These are phyloP conservation scores for Phalacrocorax pelagicus DNA, from an alignment of 2,113 vertebrate genomes.

Conservation along the genomic window DNA sequence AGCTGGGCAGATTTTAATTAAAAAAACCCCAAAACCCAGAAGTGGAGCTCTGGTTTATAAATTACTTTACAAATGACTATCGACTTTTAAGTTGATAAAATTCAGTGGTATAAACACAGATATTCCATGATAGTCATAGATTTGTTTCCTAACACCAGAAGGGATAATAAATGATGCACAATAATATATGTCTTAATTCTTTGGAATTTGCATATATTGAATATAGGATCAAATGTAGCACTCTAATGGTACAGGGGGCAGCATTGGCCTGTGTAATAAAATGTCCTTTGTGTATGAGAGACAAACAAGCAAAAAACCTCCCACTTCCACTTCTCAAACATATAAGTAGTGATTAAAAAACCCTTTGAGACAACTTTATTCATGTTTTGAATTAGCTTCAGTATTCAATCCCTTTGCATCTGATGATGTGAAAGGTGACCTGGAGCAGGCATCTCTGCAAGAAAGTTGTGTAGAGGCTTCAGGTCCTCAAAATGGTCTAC, in stretches of 20 bases:
- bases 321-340: background rate
- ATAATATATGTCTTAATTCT: background rate
- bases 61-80: background rate
- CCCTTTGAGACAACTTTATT: background rate
- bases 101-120: background rate
- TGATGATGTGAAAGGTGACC: background rate
- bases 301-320: background rate
- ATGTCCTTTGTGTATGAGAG: background rate
- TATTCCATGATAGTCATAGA: background rate
- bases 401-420: background rate
- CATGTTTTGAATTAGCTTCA: background rate
- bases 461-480: background rate
- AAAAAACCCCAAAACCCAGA: background rate
- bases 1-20: background rate
- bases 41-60: background rate
- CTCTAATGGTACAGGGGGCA: constrained; percentile 3
- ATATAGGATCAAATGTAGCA: background rate
- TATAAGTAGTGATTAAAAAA: background rate
- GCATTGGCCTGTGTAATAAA: background rate
- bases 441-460: background rate
- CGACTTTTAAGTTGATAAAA: background rate
- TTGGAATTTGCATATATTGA: fast-evolving
- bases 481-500: background rate
- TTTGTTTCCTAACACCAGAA: background rate
- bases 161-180: background rate